Percentiles rank a stretch among this genome's conserved stretches.
phyloP scores from a whole-genome alignment of 2,113 vertebrate species.

The Leptodactylus fuscus region DNA sequence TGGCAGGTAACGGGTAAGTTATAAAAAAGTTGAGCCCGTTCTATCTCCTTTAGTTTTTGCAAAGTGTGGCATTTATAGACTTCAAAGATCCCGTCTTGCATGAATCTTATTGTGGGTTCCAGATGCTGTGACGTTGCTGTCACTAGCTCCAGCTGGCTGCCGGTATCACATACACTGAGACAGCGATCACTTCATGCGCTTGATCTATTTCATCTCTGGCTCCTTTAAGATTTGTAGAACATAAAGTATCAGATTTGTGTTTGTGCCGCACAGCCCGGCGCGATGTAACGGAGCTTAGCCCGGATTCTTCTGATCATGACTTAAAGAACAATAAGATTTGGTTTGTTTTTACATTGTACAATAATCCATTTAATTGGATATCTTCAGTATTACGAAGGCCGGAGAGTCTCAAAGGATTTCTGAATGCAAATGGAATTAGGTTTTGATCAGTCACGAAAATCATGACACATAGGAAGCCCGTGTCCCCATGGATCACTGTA shows the following conservation, averaged over 20 bases:
- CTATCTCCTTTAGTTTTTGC: background rate
- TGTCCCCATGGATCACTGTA: background rate
- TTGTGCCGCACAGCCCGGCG: background rate
- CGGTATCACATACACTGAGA: constrained; percentile 6
- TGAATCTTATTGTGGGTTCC: background rate
- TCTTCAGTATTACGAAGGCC: background rate
- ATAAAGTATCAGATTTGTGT: constrained; percentile 25
- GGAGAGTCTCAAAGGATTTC: background rate
- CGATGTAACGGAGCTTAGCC: constrained; percentile 15
- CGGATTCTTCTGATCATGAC: constrained; percentile 41
- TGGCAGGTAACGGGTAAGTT: too few relatives aligned
- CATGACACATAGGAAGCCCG: background rate
- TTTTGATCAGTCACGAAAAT: background rate
- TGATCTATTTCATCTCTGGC: constrained; percentile 21
- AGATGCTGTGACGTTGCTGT: constrained; percentile 3
- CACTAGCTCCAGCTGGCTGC: constrained; percentile 7
- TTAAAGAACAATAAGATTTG: constrained; percentile 7
- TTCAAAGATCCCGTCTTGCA: background rate
- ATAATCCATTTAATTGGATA: constrained; percentile 40
- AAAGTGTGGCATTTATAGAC: background rate
- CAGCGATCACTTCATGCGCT: constrained; percentile 18
- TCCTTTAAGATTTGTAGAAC: constrained; percentile 35
- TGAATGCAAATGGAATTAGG: background rate
- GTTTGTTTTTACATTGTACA: constrained; percentile 7
- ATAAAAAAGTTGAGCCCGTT: background rate